Base-by-base conservation (phyloP, 2,888 invertebrate genomes). In the Pandemis heparana region DNA sequence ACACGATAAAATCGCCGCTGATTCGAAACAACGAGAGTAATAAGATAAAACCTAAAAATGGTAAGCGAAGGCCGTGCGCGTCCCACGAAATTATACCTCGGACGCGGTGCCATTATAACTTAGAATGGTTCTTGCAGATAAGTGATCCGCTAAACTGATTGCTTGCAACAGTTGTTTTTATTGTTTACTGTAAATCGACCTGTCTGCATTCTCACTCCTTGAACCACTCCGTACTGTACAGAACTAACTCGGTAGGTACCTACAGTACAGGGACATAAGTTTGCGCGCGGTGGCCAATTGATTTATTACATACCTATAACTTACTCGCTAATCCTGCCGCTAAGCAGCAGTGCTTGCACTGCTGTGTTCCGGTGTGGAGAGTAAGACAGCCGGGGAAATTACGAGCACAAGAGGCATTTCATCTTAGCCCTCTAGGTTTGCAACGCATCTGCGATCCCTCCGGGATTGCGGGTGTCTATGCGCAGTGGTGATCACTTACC, bases 21-120 rank as follows among this genome's bases (percentile, higher is more conserved):
- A 63, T 62, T 72, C 39, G 56, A 46, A 72, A 72, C 66, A 72
- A 68, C 62, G 56, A 68, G 56, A 68, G 62, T 39, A 60, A 62
- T 41, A 62, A 41, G 41, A 62, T 62, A 62, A 74, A 70, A n/a
- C 41, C 71, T 71, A 70, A 76, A 76, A 76, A 75, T 77, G 77
- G 79, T 38, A 75, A 78, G 66, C 68, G 76, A 79, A 79, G 78
- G 79, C 71, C 79, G 74, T 38, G 62, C 59, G 71, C 75, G 76
- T 72, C 74, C 72, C 72, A 72, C 72, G 63, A 68, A 67, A 67
- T 72, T 62, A 63, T 68, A 63, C 53, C 63, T 68, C 62, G 39
- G 48, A 18, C 62, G 62, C 41, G n/a, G 68, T 18, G 39, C 56
- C 46, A 39, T 68, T 68, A 71, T 71, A 51, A 71, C 32, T 59